Percentiles rank a stretch among this genome's conserved stretches.
These are phyloP conservation scores for Cheilinus undulatus DNA, from an alignment of 2,113 vertebrate genomes.

Conservation along the genomic window DNA sequence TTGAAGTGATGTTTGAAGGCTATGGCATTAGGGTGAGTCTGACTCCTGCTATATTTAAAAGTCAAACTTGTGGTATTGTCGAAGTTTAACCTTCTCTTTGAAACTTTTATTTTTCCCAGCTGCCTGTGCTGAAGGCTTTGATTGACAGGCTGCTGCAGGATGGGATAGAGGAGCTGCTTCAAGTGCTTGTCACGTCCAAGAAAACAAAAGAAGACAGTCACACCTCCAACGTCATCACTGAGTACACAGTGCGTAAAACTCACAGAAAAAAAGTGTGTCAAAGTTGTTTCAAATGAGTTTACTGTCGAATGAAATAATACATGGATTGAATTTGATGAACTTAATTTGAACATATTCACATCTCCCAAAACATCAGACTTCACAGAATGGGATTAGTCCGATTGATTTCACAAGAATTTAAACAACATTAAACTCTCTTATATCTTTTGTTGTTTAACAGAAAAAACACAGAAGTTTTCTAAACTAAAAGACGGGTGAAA, in stretches of 20 bases:
- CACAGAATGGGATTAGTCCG: not conserved
- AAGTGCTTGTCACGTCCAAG: slow-evolving; percentile 68
- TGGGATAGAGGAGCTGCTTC: slow-evolving; percentile 83
- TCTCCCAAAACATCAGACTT: not conserved
- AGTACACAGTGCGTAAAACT: slow-evolving; percentile 75
- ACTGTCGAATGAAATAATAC: too few species aligned
- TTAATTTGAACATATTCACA: not conserved
- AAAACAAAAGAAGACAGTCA: slow-evolving; percentile 71
- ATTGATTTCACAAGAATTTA: not conserved
- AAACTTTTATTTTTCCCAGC: slow-evolving; percentile 75
- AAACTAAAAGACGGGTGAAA: not conserved
- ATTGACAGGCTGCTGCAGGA: slow-evolving; percentile 84
- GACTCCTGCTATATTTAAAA: not conserved
- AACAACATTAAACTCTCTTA: too few species aligned
- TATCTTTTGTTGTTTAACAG: not conserved
- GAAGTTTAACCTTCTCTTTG: slow-evolving; percentile 9
- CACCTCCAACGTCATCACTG: slow-evolving; percentile 65
- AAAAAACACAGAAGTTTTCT: not conserved
- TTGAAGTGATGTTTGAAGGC: slow-evolving; percentile 89
- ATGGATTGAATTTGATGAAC: not conserved
- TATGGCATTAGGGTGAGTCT: slow-evolving; percentile 89
- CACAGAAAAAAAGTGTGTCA: not conserved
- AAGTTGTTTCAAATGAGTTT: not conserved
- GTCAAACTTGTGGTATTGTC: not conserved
- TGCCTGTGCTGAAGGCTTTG: slow-evolving; percentile 88